Percentiles rank a stretch among this genome's conserved stretches.
Evolutionary conservation across 2,797 vertebrate species (phyloP).

Genomic region (Odontamblyopus lacepedii): DNA sequence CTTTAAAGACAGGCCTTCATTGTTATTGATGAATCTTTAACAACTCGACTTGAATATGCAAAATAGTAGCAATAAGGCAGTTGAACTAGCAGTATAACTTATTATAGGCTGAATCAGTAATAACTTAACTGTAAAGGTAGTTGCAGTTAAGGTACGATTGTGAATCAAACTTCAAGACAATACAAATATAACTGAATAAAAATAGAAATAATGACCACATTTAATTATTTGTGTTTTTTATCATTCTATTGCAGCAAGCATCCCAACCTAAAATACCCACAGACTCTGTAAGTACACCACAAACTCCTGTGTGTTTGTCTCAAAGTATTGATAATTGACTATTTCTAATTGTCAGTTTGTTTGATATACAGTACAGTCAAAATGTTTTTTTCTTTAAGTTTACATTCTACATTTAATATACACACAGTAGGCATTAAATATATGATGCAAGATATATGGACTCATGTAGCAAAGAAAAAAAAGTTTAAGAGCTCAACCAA

Average conservation of each 20-base stretch:
- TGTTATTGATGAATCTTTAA: neutral
- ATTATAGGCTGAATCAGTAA: too few species aligned
- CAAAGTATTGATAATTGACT: neutral
- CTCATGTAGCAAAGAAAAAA: too few species aligned
- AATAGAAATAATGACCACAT: neutral
- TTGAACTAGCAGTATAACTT: too few species aligned
- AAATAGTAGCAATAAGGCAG: too few species aligned
- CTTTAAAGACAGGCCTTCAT: neutral
- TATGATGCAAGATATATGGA: too few species aligned
- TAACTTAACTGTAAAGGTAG: too few species aligned
- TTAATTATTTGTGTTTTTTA: neutral
- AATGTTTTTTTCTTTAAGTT: neutral
- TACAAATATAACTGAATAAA: too few species aligned
- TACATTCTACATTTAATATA: too few species aligned
- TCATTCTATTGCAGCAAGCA: constrained; percentile 50
- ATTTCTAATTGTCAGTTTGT: neutral
- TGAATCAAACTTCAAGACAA: too few species aligned
- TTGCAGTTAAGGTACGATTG: too few species aligned
- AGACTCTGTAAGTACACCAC: constrained; percentile 53
- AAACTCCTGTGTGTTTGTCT: neutral
- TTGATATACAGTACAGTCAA: neutral
- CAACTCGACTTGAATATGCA: neutral
- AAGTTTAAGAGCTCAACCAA: too few species aligned
- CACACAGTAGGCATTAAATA: too few species aligned
- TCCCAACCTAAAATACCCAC: constrained; percentile 58